These are phyloP conservation scores for Neoscelio sp. DNA, from an alignment of 2,888 invertebrate species.

Conservation along the genomic window DNA sequence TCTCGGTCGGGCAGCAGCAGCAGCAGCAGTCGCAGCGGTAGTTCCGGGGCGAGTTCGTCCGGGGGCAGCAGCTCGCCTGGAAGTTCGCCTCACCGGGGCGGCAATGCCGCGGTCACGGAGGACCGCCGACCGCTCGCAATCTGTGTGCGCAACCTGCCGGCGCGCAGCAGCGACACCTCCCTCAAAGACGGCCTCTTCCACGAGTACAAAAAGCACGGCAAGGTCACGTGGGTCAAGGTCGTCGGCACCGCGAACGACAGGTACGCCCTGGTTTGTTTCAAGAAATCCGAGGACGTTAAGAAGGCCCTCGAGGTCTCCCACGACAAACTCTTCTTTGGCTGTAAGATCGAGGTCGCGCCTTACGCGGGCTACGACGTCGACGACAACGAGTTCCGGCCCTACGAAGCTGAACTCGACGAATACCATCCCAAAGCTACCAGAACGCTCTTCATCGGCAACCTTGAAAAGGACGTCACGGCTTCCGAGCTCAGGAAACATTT, in stretches of 20 bases:
- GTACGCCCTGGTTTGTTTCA: slow-evolving; percentile 97
- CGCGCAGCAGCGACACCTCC: slow-evolving; percentile 95
- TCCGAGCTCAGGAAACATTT: slow-evolving; percentile 96
- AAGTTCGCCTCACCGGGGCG: slow-evolving; percentile 83
- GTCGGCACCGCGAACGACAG: slow-evolving; percentile 96
- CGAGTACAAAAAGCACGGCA: slow-evolving; percentile 99
- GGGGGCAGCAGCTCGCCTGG: slow-evolving; percentile 86
- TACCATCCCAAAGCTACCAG: slow-evolving; percentile 98
- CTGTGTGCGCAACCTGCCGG: slow-evolving; percentile 95
- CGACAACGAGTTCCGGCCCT: slow-evolving; percentile 93
- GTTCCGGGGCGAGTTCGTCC: slow-evolving; percentile 84
- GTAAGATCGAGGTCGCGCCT: slow-evolving; percentile 97
- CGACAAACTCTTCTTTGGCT: slow-evolving; percentile 98
- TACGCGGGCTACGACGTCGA: slow-evolving; percentile 95
- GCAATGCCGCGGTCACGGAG: slow-evolving; percentile 85
- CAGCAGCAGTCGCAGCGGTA: slow-evolving; percentile 83
- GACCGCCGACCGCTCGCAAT: slow-evolving; percentile 93
- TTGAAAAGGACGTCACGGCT: slow-evolving; percentile 97
- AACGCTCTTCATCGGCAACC: slow-evolving; percentile 97
- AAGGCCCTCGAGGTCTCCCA: slow-evolving; percentile 98
- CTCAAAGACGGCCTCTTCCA: slow-evolving; percentile 98
- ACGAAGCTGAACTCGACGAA: slow-evolving; percentile 98
- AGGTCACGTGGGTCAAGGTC: slow-evolving; percentile 97
- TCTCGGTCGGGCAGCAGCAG: slow-evolving; percentile 85
- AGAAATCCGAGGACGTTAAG: slow-evolving; percentile 98